Percentiles rank a stretch among this genome's conserved stretches.
These are phyloP conservation scores for Crotophaga sulcirostris DNA, from an alignment of 2,113 vertebrate species.

Conservation along the genomic window DNA sequence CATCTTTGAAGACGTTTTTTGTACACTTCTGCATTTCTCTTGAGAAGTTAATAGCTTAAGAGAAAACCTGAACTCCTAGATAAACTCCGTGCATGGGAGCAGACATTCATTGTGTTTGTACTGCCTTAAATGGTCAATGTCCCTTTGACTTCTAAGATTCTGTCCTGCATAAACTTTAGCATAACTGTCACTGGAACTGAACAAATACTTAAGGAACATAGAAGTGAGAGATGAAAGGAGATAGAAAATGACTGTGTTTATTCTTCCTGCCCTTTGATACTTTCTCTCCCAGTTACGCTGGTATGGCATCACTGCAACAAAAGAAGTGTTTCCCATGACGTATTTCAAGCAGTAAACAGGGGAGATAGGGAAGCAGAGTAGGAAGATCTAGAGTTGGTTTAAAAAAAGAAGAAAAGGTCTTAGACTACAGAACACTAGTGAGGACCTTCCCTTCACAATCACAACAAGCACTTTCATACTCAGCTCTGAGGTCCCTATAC, in stretches of 20 bases:
- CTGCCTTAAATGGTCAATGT: not conserved
- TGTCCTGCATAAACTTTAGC: not conserved
- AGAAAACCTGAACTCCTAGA: not conserved
- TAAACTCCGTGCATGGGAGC: not conserved
- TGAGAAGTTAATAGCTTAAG: not conserved
- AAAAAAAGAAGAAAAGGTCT: not conserved
- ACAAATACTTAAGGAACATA: not conserved
- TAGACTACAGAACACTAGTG: accelerated
- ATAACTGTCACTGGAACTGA: not conserved
- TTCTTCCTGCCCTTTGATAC: not conserved
- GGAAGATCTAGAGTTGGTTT: not conserved
- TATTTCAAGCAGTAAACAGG: not conserved
- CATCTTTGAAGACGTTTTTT: not conserved
- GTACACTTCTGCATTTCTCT: not conserved
- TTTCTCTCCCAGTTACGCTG: not conserved
- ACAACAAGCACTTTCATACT: not conserved
- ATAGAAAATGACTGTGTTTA: not conserved
- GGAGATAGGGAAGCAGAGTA: not conserved
- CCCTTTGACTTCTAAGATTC: not conserved
- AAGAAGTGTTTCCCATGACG: not conserved
- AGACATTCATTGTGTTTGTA: not conserved
- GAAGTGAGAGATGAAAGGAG: not conserved
- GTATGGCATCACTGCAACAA: not conserved
- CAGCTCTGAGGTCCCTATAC: not conserved
- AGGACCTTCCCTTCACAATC: not conserved